A percentile compares a stretch with the other conserved stretches of the same genome.
Evolutionary conservation across 1,140 invertebrate species (phyloP).

Genomic region (Drosophila rufa): DNA sequence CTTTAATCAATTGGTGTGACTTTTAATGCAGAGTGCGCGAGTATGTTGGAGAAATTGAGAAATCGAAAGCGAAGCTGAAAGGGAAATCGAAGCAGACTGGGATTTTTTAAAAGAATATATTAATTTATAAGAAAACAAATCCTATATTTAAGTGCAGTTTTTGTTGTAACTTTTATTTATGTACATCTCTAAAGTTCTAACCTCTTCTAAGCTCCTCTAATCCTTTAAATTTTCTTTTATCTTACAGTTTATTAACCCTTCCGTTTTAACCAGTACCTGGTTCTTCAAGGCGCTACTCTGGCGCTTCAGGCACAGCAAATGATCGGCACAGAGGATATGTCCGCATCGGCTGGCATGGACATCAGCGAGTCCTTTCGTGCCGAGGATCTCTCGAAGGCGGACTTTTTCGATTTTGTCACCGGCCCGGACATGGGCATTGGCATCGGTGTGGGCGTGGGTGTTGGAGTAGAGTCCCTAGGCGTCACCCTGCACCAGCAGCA

Average conservation of each 20-base stretch:
- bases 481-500: conserved; percentile 55
- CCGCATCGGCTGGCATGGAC: conserved; percentile 88
- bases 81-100: conserved; percentile 13
- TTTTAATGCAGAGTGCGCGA: conserved; percentile 25
- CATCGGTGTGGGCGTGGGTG: conserved; percentile 75
- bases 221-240: background rate
- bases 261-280: conserved; percentile 4
- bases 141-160: no score
- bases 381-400: conserved; percentile 91
- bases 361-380: conserved; percentile 91
- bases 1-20: conserved; percentile 72
- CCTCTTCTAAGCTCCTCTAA: background rate
- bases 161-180: no score
- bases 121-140: no score
- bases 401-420: conserved; percentile 95
- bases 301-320: conserved; percentile 75
- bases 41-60: conserved; percentile 28
- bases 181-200: no score
- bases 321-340: conserved; percentile 85
- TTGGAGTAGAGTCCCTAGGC: conserved; percentile 38
- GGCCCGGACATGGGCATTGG: conserved; percentile 87
- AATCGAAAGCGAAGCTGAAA: conserved; percentile 24
- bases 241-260: conserved; percentile 7
- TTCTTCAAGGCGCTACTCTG: conserved; percentile 50
- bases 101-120: background rate